Evolutionary conservation across 92 coral and sea anemone genomes (phyloP).

Genomic region (Epizoanthus scotinus): DNA sequence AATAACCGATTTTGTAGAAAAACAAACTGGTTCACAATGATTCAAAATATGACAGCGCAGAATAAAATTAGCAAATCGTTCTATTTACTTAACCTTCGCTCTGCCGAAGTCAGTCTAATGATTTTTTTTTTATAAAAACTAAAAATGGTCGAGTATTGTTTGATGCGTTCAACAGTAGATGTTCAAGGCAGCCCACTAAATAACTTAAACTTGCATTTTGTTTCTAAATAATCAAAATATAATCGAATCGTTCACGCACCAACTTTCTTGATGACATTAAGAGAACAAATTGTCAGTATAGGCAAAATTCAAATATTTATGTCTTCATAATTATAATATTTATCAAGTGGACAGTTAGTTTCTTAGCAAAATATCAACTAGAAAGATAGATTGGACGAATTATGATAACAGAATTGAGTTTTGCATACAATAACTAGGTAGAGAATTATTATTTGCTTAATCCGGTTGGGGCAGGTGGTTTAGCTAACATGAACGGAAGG

Average conservation of each 20-base stretch:
- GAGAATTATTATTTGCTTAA: slow-evolving; percentile 13
- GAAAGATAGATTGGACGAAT: background rate
- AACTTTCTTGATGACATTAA: background rate
- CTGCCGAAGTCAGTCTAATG: no score
- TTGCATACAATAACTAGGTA: slow-evolving; percentile 13
- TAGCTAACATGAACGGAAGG: slow-evolving; percentile 19
- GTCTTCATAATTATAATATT: background rate
- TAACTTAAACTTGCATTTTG: background rate
- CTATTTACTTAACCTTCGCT: no score
- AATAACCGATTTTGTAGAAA: no score
- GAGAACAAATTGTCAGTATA: background rate
- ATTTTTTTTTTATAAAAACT: no score
- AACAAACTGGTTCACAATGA: no score
- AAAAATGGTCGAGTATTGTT: no score
- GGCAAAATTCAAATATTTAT: slow-evolving; percentile 10
- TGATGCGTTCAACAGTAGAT: no score
- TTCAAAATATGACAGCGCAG: no score
- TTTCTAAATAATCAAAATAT: background rate
- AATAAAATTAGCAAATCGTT: no score
- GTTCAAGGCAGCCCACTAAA: no score
- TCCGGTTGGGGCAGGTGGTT: slow-evolving; percentile 11
- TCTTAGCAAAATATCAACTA: background rate
- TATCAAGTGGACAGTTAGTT: slow-evolving; percentile 20
- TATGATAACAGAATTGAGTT: background rate
- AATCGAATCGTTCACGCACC: background rate